phyloP scores from a whole-genome alignment of 1,140 invertebrate species.

The Mercenaria mercenaria region DNA sequence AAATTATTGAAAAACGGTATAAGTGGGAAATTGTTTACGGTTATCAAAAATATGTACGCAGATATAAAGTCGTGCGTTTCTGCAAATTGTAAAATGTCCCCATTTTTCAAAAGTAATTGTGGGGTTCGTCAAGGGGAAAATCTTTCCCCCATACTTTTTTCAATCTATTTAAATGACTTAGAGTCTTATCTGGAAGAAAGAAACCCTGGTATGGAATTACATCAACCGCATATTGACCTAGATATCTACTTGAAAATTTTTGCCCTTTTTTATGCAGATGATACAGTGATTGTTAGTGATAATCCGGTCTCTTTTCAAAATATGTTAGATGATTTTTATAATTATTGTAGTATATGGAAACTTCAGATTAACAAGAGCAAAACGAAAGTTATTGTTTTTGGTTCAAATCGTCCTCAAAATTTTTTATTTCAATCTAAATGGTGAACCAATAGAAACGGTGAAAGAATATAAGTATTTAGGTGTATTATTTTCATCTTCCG shows the following conservation, averaged over 20 bases:
- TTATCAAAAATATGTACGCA: neutral
- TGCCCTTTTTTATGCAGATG: slow-evolving; percentile 13
- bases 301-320: neutral
- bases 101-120: neutral
- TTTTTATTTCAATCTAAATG: neutral
- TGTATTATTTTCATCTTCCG: neutral
- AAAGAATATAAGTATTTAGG: slow-evolving; percentile 31
- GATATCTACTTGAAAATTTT: neutral
- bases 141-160: neutral
- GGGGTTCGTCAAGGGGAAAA: slow-evolving; percentile 3
- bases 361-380: neutral
- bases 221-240: neutral
- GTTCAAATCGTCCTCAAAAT: neutral
- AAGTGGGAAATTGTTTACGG: neutral
- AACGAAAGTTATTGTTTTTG: neutral
- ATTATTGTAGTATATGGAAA: neutral
- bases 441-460: neutral
- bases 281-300: neutral
- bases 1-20: neutral
- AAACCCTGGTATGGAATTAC: neutral
- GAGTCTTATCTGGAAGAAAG: neutral
- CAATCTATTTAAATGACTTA: slow-evolving; percentile 16
- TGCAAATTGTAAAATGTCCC: too few species aligned
- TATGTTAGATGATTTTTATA: neutral
- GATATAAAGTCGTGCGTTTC: slow-evolving; percentile 14